Evolutionary conservation across 2,888 invertebrate species (phyloP).

Genomic region (Drosophila melanosoma): DNA sequence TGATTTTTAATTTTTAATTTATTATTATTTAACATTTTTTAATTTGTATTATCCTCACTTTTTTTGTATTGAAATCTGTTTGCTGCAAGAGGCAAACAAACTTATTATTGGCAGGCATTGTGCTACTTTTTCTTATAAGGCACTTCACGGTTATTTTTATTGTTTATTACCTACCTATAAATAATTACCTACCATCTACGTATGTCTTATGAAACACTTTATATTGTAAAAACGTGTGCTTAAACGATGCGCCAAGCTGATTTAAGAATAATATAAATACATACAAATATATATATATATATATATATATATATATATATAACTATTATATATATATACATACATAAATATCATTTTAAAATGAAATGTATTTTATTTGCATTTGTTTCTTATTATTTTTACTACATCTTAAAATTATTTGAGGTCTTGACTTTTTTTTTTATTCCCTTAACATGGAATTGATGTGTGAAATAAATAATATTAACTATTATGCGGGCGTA

Average conservation of each 20-base stretch:
- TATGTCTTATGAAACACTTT: conserved; percentile 30
- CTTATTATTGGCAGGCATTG: conserved; percentile 6
- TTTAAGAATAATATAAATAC: conserved; percentile 31
- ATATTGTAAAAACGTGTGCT: conserved; percentile 26
- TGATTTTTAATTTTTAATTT: not conserved
- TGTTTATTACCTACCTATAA: conserved; percentile 41
- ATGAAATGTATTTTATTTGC: not conserved
- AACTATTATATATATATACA: conserved; percentile 18
- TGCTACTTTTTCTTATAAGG: conserved; percentile 13
- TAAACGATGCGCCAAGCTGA: conserved; percentile 34
- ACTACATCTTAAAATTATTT: not conserved
- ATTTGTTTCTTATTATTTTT: not conserved
- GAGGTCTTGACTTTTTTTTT: not conserved
- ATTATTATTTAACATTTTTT: conserved; percentile 3
- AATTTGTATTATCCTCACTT: conserved; percentile 3
- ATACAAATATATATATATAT: conserved; percentile 19
- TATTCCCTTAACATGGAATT: too few species aligned
- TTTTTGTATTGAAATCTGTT: not conserved
- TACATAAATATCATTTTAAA: conserved; percentile 21
- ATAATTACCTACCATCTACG: conserved; percentile 34
- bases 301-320: conserved; percentile 22
- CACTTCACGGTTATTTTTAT: conserved; percentile 44
- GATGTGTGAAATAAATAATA: too few species aligned
- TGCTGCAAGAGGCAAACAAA: not conserved
- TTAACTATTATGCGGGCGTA: too few species aligned